A percentile compares a stretch with the other conserved stretches of the same genome.
These are phyloP conservation scores for Loripinus fragilis DNA, from an alignment of 2,888 invertebrate genomes.

Conservation along the genomic window DNA sequence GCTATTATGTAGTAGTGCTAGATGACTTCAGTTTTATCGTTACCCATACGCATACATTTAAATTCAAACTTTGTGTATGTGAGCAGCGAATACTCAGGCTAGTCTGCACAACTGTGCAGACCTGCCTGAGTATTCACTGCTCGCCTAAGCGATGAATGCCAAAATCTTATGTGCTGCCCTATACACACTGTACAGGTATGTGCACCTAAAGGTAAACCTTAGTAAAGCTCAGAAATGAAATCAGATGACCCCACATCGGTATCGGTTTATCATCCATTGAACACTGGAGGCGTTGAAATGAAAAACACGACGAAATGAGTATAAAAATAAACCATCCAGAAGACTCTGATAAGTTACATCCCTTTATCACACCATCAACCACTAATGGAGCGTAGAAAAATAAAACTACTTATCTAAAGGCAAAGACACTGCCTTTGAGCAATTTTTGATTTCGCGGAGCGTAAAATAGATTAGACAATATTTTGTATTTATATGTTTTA, in stretches of 20 bases:
- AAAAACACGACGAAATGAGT: conserved; percentile 29
- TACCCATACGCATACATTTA: too few species aligned
- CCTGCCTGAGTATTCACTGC: too few species aligned
- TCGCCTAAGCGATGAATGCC: too few species aligned
- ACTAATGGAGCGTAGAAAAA: conserved; percentile 15
- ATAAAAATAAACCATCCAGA: conserved; percentile 42
- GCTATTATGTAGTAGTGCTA: too few species aligned
- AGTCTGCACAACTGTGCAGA: too few species aligned
- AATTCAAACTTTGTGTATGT: too few species aligned
- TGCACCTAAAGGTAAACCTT: too few species aligned
- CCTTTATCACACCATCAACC: conserved; percentile 10
- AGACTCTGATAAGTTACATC: conserved; percentile 37
- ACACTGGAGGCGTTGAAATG: conserved; percentile 39
- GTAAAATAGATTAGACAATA: conserved; percentile 16
- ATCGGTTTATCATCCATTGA: background rate
- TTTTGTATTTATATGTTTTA: conserved; percentile 5
- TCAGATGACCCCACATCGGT: conserved; percentile 1
- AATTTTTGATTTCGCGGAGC: background rate
- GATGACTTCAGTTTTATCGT: too few species aligned
- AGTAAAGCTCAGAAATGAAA: background rate
- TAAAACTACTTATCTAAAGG: conserved; percentile 3
- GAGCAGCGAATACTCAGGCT: too few species aligned
- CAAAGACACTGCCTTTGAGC: background rate
- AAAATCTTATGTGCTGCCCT: too few species aligned
- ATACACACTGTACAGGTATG: too few species aligned